Percentiles rank a stretch among this genome's conserved stretches.
phyloP scores from a whole-genome alignment of 2,888 invertebrate species.

The Oligia latruncula region DNA sequence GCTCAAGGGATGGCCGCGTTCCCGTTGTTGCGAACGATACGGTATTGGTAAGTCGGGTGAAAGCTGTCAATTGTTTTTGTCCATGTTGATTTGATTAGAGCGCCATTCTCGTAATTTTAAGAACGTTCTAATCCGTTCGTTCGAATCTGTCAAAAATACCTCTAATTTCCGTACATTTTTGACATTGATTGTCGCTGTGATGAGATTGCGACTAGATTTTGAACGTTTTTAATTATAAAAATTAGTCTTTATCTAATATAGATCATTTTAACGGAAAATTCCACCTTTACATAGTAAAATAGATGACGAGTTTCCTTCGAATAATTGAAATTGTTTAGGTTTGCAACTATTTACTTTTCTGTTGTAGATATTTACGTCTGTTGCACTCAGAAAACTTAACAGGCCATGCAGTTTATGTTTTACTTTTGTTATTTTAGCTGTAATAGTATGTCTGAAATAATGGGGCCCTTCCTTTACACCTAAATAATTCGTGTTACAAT shows the following conservation, averaged over 20 bases:
- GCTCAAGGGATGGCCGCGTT: conserved; percentile 68
- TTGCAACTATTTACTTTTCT: not conserved
- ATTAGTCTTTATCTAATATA: not conserved
- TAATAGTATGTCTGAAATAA: not conserved
- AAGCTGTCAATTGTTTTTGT: not conserved
- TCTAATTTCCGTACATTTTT: not conserved
- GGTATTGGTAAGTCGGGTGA: conserved; percentile 12
- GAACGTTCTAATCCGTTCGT: not conserved
- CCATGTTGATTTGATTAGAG: not conserved
- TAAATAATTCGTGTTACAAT: conserved; percentile 59
- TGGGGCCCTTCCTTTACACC: too few relatives aligned
- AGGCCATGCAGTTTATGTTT: not conserved
- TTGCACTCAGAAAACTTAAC: not conserved
- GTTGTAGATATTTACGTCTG: not conserved
- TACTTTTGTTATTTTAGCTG: too few relatives aligned
- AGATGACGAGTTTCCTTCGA: not conserved
- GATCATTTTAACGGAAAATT: not conserved
- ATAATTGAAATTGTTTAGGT: not conserved
- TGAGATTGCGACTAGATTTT: too few relatives aligned
- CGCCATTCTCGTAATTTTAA: not conserved
- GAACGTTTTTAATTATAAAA: not conserved
- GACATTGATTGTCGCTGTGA: not conserved
- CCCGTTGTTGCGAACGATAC: conserved; percentile 67
- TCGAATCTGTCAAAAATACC: not conserved
- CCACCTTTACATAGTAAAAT: not conserved